Evolutionary conservation across 2,888 invertebrate genomes (phyloP).

Genomic region (Chymomyza amoena): DNA sequence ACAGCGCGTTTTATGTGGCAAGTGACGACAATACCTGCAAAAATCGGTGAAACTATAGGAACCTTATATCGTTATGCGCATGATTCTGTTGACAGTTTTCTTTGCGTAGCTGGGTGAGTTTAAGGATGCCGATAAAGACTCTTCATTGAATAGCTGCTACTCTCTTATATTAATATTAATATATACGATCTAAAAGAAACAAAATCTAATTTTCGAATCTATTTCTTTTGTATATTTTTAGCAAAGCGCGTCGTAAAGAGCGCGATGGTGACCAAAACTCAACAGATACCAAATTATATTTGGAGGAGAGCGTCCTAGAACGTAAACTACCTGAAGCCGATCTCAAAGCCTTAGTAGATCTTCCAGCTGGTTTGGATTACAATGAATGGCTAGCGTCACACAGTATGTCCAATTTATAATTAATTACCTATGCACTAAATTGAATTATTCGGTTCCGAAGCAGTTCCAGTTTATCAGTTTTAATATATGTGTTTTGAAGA

Average conservation of each 20-base stretch:
- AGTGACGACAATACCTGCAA: slow-evolving; percentile 78
- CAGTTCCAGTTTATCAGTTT: too few relatives aligned
- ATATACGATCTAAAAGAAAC: too few relatives aligned
- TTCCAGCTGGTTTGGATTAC: slow-evolving; percentile 97
- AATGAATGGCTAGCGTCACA: slow-evolving; percentile 99
- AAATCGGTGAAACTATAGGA: slow-evolving; percentile 78
- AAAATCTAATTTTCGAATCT: neutral
- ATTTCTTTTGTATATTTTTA: slow-evolving; percentile 79
- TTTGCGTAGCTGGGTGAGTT: slow-evolving; percentile 79
- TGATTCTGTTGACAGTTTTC: slow-evolving; percentile 78
- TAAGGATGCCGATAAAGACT: neutral
- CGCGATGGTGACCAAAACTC: slow-evolving; percentile 89
- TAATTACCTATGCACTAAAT: neutral
- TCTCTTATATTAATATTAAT: neutral
- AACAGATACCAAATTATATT: slow-evolving; percentile 95
- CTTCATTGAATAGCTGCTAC: neutral
- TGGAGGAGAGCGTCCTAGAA: slow-evolving; percentile 96
- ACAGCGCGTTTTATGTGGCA: slow-evolving; percentile 78
- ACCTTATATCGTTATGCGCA: slow-evolving; percentile 79
- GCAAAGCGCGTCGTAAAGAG: slow-evolving; percentile 98
- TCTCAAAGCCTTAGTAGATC: slow-evolving; percentile 94
- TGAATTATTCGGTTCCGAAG: too few relatives aligned
- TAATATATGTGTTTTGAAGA: too few relatives aligned
- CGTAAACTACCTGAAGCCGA: slow-evolving; percentile 96
- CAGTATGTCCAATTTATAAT: slow-evolving; percentile 83